Evolutionary conservation across 2,888 invertebrate species (phyloP), one percentile per base, ranked within the genome.

Genomic region (Abrostola tripartita): DNA sequence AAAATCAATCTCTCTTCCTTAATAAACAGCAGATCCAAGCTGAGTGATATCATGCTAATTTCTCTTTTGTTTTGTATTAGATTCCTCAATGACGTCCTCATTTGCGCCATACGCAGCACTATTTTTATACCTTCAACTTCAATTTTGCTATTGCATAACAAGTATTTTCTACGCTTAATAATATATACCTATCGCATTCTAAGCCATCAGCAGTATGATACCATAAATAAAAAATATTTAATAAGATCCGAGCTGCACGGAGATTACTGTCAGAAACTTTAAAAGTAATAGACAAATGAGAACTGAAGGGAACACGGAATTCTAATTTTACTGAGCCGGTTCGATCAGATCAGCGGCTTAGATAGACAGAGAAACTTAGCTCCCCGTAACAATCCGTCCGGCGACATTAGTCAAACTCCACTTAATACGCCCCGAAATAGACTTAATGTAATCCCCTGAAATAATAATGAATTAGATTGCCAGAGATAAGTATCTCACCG

Each of bases 371-470:
- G 63, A 64, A 74, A 74, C 71, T 74, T 71, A 60, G 60, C 51
- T 69, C 24, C 53, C 57, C 64, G 71, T 61, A 71, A 75, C 74
- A 75, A 74, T 64, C 61, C 61, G 59, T 64, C 75, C 59, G 50
- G 59, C 71, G 57, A 71, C 65, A 74, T 72, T 74, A 74, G 70
- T 74, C 72, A 74, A 72, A 74, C 72, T 72, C 72, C 66, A 61
- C 70, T 74, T 70, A 72, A 65, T 70, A 53, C 71, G 58, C 61
- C 72, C 74, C 70, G 55, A 72, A 70, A 72, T 74, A 72, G 74
- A 70, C 74, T 73, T 74, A 75, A 71, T 74, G 75, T 74, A 74
- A 74, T 71, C 75, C 75, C n/a, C 56, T 64, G 67, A 74, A 71
- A 74, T 74, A 74, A 74, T 74, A 74, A 74, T 71, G 67, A 74